These are phyloP conservation scores for Leptocoma aspasia DNA, from an alignment of 2,113 vertebrate species.

Conservation along the genomic window DNA sequence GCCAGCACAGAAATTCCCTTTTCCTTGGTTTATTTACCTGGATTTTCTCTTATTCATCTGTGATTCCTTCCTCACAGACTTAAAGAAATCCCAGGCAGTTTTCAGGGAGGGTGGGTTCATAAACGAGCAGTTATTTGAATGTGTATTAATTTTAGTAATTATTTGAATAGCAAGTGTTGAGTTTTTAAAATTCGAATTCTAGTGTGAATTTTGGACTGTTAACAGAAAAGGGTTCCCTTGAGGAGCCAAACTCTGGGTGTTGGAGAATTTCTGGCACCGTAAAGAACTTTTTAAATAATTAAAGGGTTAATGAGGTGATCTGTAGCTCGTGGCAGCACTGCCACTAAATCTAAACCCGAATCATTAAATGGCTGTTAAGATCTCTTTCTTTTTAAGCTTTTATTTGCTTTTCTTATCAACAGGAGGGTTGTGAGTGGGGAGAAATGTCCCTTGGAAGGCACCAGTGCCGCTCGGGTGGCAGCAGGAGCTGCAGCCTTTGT, in stretches of 20 bases:
- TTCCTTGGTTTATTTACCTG: not conserved
- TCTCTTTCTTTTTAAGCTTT: not conserved
- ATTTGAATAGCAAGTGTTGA: not conserved
- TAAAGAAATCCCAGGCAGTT: not conserved
- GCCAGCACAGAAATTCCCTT: not conserved
- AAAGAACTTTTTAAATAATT: not conserved
- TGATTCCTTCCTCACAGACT: not conserved
- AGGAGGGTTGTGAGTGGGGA: not conserved
- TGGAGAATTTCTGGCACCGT: not conserved
- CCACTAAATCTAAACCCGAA: not conserved
- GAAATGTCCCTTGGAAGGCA: not conserved
- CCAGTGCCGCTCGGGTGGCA: not conserved
- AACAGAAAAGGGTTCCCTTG: not conserved
- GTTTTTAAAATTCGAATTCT: not conserved
- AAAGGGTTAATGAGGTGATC: not conserved
- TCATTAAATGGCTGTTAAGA: not conserved
- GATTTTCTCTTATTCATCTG: not conserved
- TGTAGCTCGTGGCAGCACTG: not conserved
- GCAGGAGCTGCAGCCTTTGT: not conserved
- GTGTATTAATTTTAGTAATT: not conserved
- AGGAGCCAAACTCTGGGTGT: not conserved
- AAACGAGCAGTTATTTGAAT: not conserved
- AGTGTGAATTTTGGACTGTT: not conserved
- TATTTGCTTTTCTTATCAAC: constrained; percentile 19
- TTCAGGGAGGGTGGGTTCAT: not conserved